A percentile compares a stretch with the other conserved stretches of the same genome.
These are phyloP conservation scores for Fopius arisanus DNA, from an alignment of 1,140 invertebrate genomes.

Conservation along the genomic window DNA sequence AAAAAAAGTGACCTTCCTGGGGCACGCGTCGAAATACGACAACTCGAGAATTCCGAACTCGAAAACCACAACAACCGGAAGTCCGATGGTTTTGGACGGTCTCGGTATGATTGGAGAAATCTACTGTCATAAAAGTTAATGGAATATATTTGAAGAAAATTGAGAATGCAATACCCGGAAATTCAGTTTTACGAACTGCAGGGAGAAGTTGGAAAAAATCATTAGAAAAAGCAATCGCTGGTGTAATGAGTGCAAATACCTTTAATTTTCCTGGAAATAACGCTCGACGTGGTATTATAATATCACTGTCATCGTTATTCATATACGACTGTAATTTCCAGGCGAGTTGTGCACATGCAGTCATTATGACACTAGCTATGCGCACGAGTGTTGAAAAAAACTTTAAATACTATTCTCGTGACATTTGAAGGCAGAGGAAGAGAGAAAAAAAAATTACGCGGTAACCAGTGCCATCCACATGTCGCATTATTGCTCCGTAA, in stretches of 20 bases:
- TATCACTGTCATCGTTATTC: constrained; percentile 26
- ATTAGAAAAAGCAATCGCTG: not conserved
- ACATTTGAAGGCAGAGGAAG: not conserved
- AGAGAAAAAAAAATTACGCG: not conserved
- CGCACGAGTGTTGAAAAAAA: too few relatives aligned
- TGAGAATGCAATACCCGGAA: not conserved
- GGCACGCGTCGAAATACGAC: not conserved
- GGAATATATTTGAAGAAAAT: not conserved
- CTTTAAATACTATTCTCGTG: too few relatives aligned
- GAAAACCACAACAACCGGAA: constrained; percentile 16
- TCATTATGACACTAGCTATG: not conserved
- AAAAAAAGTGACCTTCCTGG: not conserved
- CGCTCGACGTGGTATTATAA: constrained; percentile 14
- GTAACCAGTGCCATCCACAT: not conserved
- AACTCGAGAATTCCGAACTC: not conserved
- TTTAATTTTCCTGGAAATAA: not conserved
- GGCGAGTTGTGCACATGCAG: not conserved
- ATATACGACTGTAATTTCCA: constrained; percentile 24
- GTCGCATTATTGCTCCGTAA: not conserved
- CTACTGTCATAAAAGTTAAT: not conserved
- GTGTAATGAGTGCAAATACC: not conserved
- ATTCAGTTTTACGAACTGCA: not conserved
- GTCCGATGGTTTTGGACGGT: not conserved
- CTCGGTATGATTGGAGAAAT: not conserved
- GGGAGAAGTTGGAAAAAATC: not conserved